These are phyloP conservation scores for Mesorhabditis spiculigera DNA, from an alignment of 2,888 invertebrate species.

Conservation along the genomic window DNA sequence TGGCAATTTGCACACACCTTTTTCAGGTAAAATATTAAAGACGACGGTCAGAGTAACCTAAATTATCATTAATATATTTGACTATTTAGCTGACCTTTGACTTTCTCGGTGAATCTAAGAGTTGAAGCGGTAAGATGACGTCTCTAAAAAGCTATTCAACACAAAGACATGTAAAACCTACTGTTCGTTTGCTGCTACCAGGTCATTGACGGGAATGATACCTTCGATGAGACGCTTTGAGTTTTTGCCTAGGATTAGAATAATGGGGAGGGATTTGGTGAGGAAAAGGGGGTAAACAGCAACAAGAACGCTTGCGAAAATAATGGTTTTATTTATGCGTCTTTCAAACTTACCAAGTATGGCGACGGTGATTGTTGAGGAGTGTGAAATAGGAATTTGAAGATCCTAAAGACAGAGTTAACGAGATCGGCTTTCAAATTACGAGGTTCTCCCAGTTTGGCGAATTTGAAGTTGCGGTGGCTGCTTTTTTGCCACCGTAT, in stretches of 20 bases:
- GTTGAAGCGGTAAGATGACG: constrained; percentile 3
- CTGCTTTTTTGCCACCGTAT: background rate
- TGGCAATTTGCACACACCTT: background rate
- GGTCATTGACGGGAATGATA: background rate
- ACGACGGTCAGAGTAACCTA: background rate
- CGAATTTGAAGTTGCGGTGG: background rate
- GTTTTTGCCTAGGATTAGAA: background rate
- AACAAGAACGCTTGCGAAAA: too few relatives aligned
- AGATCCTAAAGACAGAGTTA: background rate
- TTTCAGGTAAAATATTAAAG: constrained; percentile 3
- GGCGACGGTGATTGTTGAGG: background rate
- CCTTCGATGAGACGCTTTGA: background rate
- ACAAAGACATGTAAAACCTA: background rate
- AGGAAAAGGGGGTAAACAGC: too few relatives aligned
- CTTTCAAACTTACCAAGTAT: too few relatives aligned
- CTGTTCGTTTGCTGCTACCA: background rate
- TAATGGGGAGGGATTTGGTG: too few relatives aligned
- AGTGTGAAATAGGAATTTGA: background rate
- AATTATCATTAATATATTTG: background rate
- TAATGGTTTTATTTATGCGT: too few relatives aligned
- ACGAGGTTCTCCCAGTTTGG: constrained; percentile 1
- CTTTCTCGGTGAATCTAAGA: background rate
- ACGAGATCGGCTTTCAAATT: background rate
- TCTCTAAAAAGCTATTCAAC: background rate
- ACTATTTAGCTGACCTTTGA: background rate